A percentile compares a stretch with the other conserved stretches of the same genome.
Evolutionary conservation across 1,140 invertebrate species (phyloP).

Genomic region (Medauroidea extradentata): DNA sequence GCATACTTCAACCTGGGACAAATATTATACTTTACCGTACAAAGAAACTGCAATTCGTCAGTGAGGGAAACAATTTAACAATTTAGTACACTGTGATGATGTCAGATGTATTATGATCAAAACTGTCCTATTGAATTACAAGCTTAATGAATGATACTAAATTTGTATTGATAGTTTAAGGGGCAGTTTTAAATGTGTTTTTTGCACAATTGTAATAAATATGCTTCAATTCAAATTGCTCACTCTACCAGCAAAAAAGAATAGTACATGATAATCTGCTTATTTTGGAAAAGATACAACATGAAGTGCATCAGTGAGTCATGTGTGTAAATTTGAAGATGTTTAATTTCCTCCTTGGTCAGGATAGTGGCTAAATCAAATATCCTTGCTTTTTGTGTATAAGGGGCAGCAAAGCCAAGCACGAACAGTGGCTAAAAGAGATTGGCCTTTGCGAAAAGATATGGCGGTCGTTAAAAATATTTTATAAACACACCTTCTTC

Average conservation of each 20-base stretch:
- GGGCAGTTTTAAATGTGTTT: slow-evolving; percentile 40
- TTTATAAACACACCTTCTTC: slow-evolving; percentile 3
- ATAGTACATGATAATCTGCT: slow-evolving; percentile 29
- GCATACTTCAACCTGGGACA: slow-evolving; percentile 5
- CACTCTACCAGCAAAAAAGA: slow-evolving; percentile 36
- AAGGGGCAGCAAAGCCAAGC: slow-evolving; percentile 8
- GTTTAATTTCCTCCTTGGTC: slow-evolving; percentile 8
- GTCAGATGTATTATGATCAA: not conserved
- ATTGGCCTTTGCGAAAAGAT: slow-evolving; percentile 10
- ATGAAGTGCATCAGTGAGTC: slow-evolving; percentile 29
- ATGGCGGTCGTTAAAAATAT: slow-evolving; percentile 4
- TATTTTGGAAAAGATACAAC: slow-evolving; percentile 34
- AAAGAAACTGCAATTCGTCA: not conserved
- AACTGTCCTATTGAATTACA: not conserved
- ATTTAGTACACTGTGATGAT: not conserved
- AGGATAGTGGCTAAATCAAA: slow-evolving; percentile 6
- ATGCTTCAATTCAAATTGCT: slow-evolving; percentile 30
- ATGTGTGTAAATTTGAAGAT: slow-evolving; percentile 33
- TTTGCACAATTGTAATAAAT: slow-evolving; percentile 39
- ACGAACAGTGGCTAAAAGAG: slow-evolving; percentile 2
- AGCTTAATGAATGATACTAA: not conserved
- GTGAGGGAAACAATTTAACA: not conserved
- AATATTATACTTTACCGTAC: slow-evolving; percentile 15
- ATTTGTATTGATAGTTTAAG: slow-evolving; percentile 36
- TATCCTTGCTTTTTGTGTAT: slow-evolving; percentile 12